Base-by-base conservation (phyloP, 2,888 invertebrate species). In the Elmis aenea region DNA sequence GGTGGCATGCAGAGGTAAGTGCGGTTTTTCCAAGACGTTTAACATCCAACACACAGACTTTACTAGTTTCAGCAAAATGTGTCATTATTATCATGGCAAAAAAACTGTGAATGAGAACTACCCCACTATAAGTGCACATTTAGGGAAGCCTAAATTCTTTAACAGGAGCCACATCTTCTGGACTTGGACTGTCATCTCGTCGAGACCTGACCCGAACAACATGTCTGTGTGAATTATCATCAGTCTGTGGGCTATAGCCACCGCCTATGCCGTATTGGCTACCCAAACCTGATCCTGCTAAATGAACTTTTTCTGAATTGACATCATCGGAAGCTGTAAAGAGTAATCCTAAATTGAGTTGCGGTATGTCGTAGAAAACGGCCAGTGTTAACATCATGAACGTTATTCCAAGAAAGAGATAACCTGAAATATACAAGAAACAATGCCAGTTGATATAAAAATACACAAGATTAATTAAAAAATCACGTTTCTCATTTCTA, bases 351-450 rank as follows among this genome's bases (percentile, higher is more conserved):
- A 91, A 69, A 67, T 91, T 90, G 52, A 91, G 72, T 69, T 91
- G 87, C 3, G 91, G 91, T 51, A 92, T 87, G 64, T 90, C 89
- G 69, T 89, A 89, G 70, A 90, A 84, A 13, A 89, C 83, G 2
- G 87, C 85, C 58, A 91, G 69, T 8, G 84, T 78, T 52, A 90
- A 72, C 86, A 91, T 87, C 74, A 90, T 79, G 68, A 84, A 83
- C 10, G 86, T 82, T 44, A 91, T 75, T 16, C 91, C 91, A 58
- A 81, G 57, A 56, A 88, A 70, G n/a, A 90, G 72, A 66, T 88
- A 90, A 45, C 76, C 87, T 87, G 73, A n/a, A 62, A 60, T 37
- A 62, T 33, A 34, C 5, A 18, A 18, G n/a, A n/a, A n/a, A n/a
- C n/a, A n/a, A n/a, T n/a, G n/a, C n/a, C n/a, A n/a, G n/a, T n/a